Percentiles rank a stretch among this genome's conserved stretches.
Conservation (phyloP, 2,888 invertebrate genomes). For the Callyntrura guangdongensis region DNA sequence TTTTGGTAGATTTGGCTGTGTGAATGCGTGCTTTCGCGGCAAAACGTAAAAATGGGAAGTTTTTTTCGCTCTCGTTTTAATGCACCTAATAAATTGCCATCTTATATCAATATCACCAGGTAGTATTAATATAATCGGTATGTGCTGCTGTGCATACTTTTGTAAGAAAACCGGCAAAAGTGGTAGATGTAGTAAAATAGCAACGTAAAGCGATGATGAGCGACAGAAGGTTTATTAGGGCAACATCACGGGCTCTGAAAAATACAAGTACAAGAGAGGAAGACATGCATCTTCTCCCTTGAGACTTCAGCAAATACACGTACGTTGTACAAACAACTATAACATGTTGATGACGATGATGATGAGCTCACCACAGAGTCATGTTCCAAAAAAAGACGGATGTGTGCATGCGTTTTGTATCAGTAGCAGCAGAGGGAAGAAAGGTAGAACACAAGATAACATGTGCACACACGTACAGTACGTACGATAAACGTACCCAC, state of each 20-base stretch:
- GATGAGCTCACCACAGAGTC: constrained; percentile 70
- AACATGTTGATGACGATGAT: not conserved
- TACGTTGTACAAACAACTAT: not conserved
- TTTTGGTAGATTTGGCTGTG: constrained; percentile 6
- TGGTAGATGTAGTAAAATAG: not conserved
- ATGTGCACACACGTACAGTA: constrained; percentile 57
- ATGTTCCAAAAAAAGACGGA: constrained; percentile 75
- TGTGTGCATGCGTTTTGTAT: constrained; percentile 53
- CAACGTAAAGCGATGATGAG: not conserved
- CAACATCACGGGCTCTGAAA: constrained; percentile 33
- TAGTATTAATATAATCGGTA: not conserved
- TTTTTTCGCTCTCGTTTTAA: constrained; percentile 24
- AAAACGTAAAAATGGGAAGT: not conserved
- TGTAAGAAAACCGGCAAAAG: constrained; percentile 46
- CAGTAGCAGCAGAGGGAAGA: not conserved
- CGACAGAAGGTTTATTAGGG: constrained; percentile 79
- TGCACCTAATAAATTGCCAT: not conserved
- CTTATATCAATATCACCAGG: not conserved
- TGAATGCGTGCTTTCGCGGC: not conserved
- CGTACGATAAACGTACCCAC: not conserved
- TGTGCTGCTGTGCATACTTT: not conserved
- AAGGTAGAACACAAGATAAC: constrained; percentile 11
- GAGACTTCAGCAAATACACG: not conserved
- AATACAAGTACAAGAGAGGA: constrained; percentile 51
- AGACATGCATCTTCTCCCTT: constrained; percentile 78